These are phyloP conservation scores for Trachelus iudaicus DNA, from an alignment of 2,888 invertebrate species.

Conservation along the genomic window DNA sequence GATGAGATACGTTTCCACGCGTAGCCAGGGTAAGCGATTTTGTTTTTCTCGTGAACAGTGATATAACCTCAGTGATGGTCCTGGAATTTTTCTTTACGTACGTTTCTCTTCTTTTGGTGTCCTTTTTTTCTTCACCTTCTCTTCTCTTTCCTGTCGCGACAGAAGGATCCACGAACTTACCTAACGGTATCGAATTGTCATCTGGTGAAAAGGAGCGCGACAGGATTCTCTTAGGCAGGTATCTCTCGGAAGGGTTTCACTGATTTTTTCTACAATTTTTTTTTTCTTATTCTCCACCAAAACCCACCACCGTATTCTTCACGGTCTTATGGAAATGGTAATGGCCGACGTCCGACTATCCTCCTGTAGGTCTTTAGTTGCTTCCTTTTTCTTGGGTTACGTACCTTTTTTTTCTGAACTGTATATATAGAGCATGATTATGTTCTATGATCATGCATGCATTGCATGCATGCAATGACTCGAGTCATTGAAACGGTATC, in stretches of 20 bases:
- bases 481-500: background rate
- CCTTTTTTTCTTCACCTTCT: conserved; percentile 8
- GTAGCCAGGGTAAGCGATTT: background rate
- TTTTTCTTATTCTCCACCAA: conserved; percentile 48
- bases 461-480: too few relatives aligned
- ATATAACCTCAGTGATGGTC: background rate
- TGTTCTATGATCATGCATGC: too few relatives aligned
- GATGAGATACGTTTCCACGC: background rate
- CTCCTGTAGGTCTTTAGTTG: background rate
- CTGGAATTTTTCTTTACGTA: background rate
- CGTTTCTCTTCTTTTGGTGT: background rate
- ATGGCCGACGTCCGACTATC: conserved; percentile 43
- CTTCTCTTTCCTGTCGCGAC: conserved; percentile 14
- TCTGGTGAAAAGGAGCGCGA: conserved; percentile 16
- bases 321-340: conserved; percentile 28
- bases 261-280: conserved; percentile 47
- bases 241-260: conserved; percentile 8
- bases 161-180: conserved; percentile 6
- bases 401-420: conserved; percentile 40
- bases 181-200: background rate
- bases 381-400: conserved; percentile 40
- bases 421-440: background rate
- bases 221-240: conserved; percentile 26
- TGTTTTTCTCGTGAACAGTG: background rate
- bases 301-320: conserved; percentile 33